These are phyloP conservation scores for Endomychus coccineus DNA, from an alignment of 2,888 invertebrate genomes.

Conservation along the genomic window DNA sequence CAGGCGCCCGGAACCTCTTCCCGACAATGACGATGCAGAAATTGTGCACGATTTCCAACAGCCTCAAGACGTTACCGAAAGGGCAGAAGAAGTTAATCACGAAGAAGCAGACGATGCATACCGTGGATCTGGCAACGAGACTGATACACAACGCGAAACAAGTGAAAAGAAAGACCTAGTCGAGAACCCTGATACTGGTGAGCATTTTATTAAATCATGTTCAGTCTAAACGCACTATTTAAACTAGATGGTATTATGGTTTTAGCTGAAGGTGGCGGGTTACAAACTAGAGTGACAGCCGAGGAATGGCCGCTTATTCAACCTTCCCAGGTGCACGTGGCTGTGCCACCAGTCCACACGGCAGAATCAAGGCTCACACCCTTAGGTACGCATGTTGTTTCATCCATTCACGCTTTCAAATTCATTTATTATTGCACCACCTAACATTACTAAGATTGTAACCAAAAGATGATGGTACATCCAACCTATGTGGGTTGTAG, in stretches of 20 bases:
- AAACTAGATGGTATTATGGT: no score
- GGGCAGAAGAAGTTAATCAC: slow-evolving; percentile 27
- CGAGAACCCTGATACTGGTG: no score
- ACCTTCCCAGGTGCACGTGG: slow-evolving; percentile 67
- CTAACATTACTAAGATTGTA: no score
- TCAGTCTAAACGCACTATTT: slow-evolving; percentile 1
- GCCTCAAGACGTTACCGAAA: slow-evolving; percentile 29
- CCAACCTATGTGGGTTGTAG: no score
- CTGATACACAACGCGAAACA: no score
- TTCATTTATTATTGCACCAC: no score
- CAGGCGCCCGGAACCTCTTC: slow-evolving; percentile 26
- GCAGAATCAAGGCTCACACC: slow-evolving; percentile 74
- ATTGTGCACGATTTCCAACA: slow-evolving; percentile 31
- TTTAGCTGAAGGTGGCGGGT: slow-evolving; percentile 10
- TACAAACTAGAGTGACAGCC: slow-evolving; percentile 43
- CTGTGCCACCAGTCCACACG: slow-evolving; percentile 63
- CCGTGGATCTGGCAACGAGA: no score
- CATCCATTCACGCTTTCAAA: no score
- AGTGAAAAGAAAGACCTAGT: no score
- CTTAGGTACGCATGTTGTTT: slow-evolving; percentile 55
- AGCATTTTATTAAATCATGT: no score
- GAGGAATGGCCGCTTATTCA: slow-evolving; percentile 57
- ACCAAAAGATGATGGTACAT: no score
- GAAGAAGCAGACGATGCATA: slow-evolving; percentile 18
- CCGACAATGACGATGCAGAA: slow-evolving; percentile 33